Conservation (phyloP, 2,888 invertebrate species). For the Leucoma salicis region DNA sequence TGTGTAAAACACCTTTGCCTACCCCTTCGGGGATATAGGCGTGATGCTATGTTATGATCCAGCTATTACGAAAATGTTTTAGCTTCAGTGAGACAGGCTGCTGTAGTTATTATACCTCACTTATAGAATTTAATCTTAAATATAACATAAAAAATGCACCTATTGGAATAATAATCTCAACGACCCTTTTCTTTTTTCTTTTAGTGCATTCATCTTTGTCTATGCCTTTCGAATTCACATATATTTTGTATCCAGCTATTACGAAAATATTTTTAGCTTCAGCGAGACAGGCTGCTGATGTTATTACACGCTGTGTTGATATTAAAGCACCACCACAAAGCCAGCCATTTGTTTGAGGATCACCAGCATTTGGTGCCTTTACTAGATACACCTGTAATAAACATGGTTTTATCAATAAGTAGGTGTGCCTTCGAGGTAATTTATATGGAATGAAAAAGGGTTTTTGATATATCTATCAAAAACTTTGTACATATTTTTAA, state of each 20-base stretch:
- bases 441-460: no score
- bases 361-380: slow-evolving; percentile 12
- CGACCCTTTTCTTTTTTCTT: slow-evolving; percentile 13
- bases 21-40: no score
- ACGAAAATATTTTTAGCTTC: slow-evolving; percentile 21
- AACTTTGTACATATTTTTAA: no score
- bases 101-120: no score
- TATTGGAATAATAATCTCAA: slow-evolving; percentile 14
- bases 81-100: no score
- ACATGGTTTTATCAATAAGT: background rate
- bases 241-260: slow-evolving; percentile 24
- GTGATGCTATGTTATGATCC: no score
- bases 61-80: no score
- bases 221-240: slow-evolving; percentile 7
- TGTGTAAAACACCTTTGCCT: no score
- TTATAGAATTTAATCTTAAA: no score
- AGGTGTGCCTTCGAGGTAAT: no score
- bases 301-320: slow-evolving; percentile 8
- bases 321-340: slow-evolving; percentile 21
- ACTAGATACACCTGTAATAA: slow-evolving; percentile 22
- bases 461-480: no score
- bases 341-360: slow-evolving; percentile 16
- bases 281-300: slow-evolving; percentile 18
- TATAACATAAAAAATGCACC: slow-evolving; percentile 4
- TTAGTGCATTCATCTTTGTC: slow-evolving; percentile 11